Evolutionary conservation across 2,797 vertebrate genomes (phyloP).

Genomic region (Chloroceryle amazona): DNA sequence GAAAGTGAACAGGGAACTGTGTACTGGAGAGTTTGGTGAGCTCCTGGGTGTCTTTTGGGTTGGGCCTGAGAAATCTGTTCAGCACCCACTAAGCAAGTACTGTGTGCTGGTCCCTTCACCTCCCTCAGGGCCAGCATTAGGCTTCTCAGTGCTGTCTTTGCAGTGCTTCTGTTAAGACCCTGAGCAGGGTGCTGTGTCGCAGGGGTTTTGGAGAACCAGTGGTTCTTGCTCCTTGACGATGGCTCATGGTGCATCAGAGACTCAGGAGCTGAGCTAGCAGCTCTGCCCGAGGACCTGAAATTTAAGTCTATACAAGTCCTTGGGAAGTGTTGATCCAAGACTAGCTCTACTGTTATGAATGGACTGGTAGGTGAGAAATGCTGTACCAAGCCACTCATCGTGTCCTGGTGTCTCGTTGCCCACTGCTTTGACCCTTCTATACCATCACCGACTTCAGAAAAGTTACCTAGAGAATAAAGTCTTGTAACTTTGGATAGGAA

Average conservation of each 20-base stretch:
- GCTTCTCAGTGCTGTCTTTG: fast-evolving
- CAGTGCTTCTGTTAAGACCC: not conserved
- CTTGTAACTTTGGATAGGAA: not conserved
- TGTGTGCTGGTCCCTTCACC: not conserved
- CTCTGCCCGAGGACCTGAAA: not conserved
- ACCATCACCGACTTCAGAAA: fast-evolving
- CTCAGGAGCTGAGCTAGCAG: not conserved
- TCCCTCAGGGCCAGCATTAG: not conserved
- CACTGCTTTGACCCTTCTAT: not conserved
- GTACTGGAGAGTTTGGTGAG: not conserved
- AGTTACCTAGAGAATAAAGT: not conserved
- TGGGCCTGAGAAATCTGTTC: not conserved
- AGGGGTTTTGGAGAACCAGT: not conserved
- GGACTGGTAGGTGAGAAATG: not conserved
- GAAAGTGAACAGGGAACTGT: fast-evolving
- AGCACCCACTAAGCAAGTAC: not conserved
- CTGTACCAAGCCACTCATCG: not conserved
- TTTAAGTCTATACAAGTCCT: not conserved
- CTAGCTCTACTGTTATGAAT: not conserved
- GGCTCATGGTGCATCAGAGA: not conserved
- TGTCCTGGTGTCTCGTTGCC: not conserved
- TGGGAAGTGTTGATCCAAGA: not conserved
- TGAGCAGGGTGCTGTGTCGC: not conserved
- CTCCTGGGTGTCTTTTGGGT: not conserved
- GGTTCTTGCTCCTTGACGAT: not conserved